A percentile compares a stretch with the other conserved stretches of the same genome.
These are phyloP conservation scores for Crenichthys baileyi DNA, from an alignment of 2,797 vertebrate species.

Conservation along the genomic window DNA sequence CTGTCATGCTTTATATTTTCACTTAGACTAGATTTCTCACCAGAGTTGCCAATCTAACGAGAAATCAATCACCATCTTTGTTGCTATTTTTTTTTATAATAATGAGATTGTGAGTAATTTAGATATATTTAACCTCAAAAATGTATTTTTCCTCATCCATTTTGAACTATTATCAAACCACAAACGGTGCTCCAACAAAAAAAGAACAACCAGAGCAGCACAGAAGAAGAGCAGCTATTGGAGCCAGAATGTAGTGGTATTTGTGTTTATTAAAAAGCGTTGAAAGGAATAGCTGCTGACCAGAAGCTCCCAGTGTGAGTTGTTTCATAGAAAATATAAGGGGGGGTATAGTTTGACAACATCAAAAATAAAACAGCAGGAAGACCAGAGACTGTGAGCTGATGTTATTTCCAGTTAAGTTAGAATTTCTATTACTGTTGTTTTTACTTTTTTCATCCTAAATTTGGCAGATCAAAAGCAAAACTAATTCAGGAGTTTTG, in stretches of 20 bases:
- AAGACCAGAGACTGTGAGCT: neutral
- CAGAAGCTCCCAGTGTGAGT: neutral
- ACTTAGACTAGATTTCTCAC: neutral
- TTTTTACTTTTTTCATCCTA: neutral
- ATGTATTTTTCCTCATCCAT: neutral
- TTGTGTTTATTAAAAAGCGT: neutral
- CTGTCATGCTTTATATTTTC: neutral
- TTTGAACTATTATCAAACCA: neutral
- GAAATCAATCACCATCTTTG: neutral
- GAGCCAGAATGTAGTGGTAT: neutral
- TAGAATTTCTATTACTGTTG: neutral
- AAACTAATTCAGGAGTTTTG: neutral
- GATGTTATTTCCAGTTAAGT: neutral
- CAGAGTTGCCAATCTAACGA: neutral
- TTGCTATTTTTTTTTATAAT: neutral
- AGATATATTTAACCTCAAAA: neutral
- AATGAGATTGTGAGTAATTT: neutral
- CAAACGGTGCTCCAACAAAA: neutral
- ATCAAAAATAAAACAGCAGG: conserved; percentile 1
- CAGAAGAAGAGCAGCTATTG: neutral
- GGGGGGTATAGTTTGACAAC: neutral
- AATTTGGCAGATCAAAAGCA: neutral
- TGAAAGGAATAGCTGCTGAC: neutral
- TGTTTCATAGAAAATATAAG: neutral
- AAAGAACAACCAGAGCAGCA: neutral